Conservation (phyloP, 2,888 invertebrate species). For the Leptothorax acervorum region DNA sequence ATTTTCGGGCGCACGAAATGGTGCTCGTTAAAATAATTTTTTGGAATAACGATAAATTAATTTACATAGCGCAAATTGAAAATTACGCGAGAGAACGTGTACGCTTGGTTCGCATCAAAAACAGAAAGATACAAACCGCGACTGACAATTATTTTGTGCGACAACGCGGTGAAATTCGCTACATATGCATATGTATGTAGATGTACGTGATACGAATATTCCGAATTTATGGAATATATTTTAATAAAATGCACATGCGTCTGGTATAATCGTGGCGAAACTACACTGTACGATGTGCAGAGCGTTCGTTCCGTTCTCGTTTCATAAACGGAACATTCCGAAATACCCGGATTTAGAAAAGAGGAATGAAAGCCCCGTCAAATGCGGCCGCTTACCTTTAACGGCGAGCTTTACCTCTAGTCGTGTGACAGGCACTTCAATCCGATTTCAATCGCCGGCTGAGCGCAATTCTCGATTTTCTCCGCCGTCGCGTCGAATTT, state of each 20-base stretch:
- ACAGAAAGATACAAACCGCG: neutral
- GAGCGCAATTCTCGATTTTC: constrained; percentile 28
- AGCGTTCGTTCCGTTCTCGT: neutral
- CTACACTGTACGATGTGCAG: neutral
- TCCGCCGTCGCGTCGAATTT: constrained; percentile 27
- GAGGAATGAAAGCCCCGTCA: neutral
- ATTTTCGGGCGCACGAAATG: neutral
- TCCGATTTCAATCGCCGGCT: constrained; percentile 29
- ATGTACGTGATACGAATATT: too few species aligned
- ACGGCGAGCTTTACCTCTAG: neutral
- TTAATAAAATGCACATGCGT: neutral
- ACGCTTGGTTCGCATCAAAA: neutral
- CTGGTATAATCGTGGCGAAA: neutral
- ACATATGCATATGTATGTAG: neutral
- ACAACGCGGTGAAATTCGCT: neutral
- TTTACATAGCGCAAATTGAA: neutral
- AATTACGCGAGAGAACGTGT: neutral
- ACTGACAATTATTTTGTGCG: constrained; percentile 15
- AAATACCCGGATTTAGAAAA: constrained; percentile 12
- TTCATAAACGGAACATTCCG: neutral
- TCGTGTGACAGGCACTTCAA: constrained; percentile 41
- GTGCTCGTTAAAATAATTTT: neutral
- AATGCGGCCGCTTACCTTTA: constrained; percentile 9
- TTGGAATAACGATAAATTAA: neutral
- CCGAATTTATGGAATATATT: neutral